Conservation (phyloP, 2,888 invertebrate species). For the Schizaphis graminum region DNA sequence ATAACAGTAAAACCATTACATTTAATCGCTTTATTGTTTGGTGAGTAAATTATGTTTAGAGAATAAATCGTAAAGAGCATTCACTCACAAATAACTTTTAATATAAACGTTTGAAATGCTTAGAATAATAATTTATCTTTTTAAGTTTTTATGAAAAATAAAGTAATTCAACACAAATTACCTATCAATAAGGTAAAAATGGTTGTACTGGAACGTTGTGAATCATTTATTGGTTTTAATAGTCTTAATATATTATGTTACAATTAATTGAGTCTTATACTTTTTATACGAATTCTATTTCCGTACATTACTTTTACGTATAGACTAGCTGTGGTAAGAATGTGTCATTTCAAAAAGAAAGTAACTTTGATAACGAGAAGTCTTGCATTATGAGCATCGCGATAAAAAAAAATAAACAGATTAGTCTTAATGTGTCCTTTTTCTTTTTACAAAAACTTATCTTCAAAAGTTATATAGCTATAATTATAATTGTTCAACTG, state of each 20-base stretch:
- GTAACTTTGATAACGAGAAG: neutral
- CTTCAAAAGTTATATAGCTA: neutral
- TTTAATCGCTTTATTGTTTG: neutral
- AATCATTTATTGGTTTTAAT: neutral
- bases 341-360: neutral
- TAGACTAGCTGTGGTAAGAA: neutral
- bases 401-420: neutral
- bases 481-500: slow-evolving; percentile 26
- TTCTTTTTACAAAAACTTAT: slow-evolving; percentile 17
- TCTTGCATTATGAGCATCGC: neutral
- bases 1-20: neutral
- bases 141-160: neutral
- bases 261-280: neutral
- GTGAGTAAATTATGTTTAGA: neutral
- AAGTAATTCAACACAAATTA: neutral
- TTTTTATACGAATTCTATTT: neutral
- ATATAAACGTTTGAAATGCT: neutral
- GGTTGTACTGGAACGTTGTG: neutral
- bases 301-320: neutral
- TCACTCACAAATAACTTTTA: neutral
- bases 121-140: neutral
- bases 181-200: neutral
- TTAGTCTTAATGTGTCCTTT: slow-evolving; percentile 9
- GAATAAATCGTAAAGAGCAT: neutral
- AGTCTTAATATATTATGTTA: neutral